Percentiles rank a stretch among this genome's conserved stretches.
These are phyloP conservation scores for Microtus oregoni DNA, from an alignment of 2,113 vertebrate genomes.

Conservation along the genomic window DNA sequence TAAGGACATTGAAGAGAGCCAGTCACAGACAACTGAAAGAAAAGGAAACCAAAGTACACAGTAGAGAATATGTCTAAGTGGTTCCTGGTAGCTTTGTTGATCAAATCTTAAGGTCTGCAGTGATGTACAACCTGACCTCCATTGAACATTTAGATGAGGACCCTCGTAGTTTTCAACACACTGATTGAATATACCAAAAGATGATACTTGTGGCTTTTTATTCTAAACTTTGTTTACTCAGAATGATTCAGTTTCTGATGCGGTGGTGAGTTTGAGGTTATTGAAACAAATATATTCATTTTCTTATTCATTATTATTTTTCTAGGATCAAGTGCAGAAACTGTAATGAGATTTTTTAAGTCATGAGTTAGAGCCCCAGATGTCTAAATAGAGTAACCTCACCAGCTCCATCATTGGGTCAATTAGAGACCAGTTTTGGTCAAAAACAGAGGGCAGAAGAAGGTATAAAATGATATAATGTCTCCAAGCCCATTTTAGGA, in stretches of 20 bases:
- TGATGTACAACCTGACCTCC: neutral
- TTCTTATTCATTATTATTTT: slow-evolving; percentile 47
- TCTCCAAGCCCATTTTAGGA: neutral
- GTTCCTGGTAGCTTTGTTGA: neutral
- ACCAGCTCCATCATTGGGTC: neutral
- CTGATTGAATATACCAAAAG: neutral
- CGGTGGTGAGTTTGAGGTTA: neutral
- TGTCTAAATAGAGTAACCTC: neutral
- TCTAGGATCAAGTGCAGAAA: slow-evolving; percentile 47
- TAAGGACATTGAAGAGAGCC: neutral
- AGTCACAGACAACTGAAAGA: neutral
- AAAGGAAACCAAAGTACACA: neutral
- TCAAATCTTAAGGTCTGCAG: neutral
- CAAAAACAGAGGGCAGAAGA: neutral
- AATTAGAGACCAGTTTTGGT: too few species aligned
- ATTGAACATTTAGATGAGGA: neutral
- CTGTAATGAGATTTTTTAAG: neutral
- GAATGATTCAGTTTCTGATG: slow-evolving; percentile 36
- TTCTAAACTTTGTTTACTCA: neutral
- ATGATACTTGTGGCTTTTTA: neutral
- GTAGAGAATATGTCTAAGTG: too few species aligned
- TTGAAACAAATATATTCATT: neutral
- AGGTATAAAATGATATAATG: too few species aligned
- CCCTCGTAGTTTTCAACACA: neutral
- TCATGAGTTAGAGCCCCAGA: too few species aligned